phyloP scores from a whole-genome alignment of 2,888 invertebrate species.

The Agrilus cyanescens region DNA sequence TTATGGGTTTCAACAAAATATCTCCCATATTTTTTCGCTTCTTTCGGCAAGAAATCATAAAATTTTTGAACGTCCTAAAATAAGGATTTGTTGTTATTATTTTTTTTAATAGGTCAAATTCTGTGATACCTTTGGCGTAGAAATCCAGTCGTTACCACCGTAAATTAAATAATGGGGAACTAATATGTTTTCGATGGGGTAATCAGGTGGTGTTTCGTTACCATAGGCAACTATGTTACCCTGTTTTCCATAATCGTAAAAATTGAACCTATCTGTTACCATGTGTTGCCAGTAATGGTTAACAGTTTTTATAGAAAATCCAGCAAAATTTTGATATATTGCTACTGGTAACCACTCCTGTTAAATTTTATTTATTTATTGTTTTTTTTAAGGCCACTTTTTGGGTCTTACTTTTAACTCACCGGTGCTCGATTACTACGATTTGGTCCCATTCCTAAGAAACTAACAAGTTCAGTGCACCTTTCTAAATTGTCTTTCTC shows the following conservation, averaged over 20 bases:
- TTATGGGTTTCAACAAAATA: background rate
- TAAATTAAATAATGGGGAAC: conserved; percentile 1
- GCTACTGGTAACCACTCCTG: background rate
- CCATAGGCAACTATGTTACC: background rate
- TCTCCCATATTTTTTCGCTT: background rate
- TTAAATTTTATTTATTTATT: too few relatives aligned
- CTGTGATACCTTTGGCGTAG: background rate
- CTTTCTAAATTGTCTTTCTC: too few relatives aligned
- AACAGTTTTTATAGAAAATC: background rate
- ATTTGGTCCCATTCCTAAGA: too few relatives aligned
- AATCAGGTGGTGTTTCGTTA: background rate
- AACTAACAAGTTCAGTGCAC: too few relatives aligned
- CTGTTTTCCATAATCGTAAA: conserved; percentile 1
- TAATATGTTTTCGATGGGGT: conserved; percentile 3
- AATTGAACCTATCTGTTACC: background rate
- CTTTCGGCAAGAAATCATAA: background rate
- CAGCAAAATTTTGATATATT: background rate
- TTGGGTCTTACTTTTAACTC: too few relatives aligned
- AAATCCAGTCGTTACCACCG: background rate
- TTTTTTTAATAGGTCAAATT: too few relatives aligned
- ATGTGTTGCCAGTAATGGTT: background rate
- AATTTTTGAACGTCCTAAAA: conserved; percentile 2
- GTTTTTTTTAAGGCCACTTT: too few relatives aligned
- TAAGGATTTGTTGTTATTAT: background rate
- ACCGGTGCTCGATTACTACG: too few relatives aligned